These are phyloP conservation scores for Podotricha telesiphe DNA, from an alignment of 2,888 invertebrate species.

Conservation along the genomic window DNA sequence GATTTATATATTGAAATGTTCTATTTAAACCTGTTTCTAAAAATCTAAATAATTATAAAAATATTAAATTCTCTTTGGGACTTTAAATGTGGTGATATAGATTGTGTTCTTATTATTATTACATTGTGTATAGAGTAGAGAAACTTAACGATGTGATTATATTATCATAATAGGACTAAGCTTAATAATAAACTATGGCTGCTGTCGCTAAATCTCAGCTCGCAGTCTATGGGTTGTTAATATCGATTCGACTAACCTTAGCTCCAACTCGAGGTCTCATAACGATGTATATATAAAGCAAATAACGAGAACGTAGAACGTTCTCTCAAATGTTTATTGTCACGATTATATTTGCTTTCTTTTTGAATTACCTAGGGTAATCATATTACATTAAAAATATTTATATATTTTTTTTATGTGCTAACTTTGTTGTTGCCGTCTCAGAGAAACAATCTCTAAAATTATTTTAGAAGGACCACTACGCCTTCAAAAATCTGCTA, in stretches of 20 bases:
- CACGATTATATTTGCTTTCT: not conserved
- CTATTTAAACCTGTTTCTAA: not conserved
- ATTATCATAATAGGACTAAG: not conserved
- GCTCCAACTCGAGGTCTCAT: not conserved
- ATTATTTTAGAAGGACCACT: too few species aligned
- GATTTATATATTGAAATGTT: not conserved
- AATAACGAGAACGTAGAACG: not conserved
- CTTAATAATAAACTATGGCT: not conserved
- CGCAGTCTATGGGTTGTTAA: not conserved
- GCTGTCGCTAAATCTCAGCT: not conserved
- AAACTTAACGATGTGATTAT: not conserved
- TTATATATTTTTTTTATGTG: too few species aligned
- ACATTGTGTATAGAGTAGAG: too few species aligned
- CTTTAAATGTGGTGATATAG: too few species aligned
- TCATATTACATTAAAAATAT: too few species aligned
- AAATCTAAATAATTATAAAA: not conserved
- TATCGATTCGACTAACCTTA: conserved; percentile 2
- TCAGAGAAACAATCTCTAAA: too few species aligned
- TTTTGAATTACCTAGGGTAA: too few species aligned
- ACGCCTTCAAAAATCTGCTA: too few species aligned
- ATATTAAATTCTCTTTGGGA: not conserved
- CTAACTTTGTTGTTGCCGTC: too few species aligned
- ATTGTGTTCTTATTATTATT: not conserved
- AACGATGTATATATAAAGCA: not conserved
- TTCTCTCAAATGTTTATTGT: not conserved